Evolutionary conservation across 2,113 vertebrate genomes (phyloP), one percentile per base, ranked within the genome.

Genomic region (Crotalus horridus): DNA sequence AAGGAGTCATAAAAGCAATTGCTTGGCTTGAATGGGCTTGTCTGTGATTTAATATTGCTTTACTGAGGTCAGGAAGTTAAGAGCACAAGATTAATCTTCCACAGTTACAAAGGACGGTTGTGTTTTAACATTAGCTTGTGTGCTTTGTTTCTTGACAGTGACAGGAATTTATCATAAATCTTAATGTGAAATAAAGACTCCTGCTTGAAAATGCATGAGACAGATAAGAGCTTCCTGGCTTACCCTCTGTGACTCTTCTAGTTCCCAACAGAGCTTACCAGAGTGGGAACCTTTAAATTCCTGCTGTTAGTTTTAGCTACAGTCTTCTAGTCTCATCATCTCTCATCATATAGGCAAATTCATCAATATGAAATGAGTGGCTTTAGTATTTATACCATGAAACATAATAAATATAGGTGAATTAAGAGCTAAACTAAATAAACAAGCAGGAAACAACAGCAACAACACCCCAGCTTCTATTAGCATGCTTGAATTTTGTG

Each of bases 1-100:
- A 92, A 46, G 55, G 59, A 89, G 48, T 88, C 91, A 21, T 89
- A 74, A 92, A 92, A 55, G 23, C 86, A 88, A 92, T 87, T 88
- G 86, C 88, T 89, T 54, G 23, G 87, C 23, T 74, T 88, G 86
- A 4, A 29, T 74, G 59, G n/a, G 51, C 24, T 92, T 88, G 48
- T 29, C 33, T 56, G 59, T 88, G 91, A 74, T 88, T 92, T 92
- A 55, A 64, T 23, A 46, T 48, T 88, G 51, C 74, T 92, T 64
- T 89, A 54, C 55, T 51, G 87, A 92, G 87, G 87, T 92, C 91
- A 92, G 91, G 87, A 88, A 46, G 55, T 61, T 29, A 88, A 74
- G 58, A 69, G 86, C 6, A 43, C 59, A 55, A 55, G 86, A 55
- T 92, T 64, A 92, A 88, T 92, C 48, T 92, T 92, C 86, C 91